Evolutionary conservation across 2,888 invertebrate genomes (phyloP).

Genomic region (Colostygia pectinataria): DNA sequence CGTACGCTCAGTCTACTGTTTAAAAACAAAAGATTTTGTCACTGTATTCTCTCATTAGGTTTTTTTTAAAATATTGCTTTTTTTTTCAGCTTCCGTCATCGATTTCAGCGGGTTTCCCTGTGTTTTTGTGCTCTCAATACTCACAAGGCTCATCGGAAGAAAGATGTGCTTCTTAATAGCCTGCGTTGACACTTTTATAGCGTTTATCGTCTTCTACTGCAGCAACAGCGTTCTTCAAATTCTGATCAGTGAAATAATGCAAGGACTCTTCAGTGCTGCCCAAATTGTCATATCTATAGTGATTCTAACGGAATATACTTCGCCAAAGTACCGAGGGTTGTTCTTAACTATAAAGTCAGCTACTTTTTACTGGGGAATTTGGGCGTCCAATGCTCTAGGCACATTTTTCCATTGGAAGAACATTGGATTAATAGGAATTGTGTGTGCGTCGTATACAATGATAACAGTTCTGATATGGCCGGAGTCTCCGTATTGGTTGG

Average conservation of each 20-base stretch:
- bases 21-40: too few relatives aligned
- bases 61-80: too few relatives aligned
- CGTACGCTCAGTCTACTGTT: too few relatives aligned
- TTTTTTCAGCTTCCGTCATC: constrained; percentile 27
- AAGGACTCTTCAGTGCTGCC: constrained; percentile 41
- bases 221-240: constrained; percentile 38
- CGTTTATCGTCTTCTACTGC: constrained; percentile 35
- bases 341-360: constrained; percentile 44
- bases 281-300: constrained; percentile 32
- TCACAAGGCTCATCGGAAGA: constrained; percentile 36
- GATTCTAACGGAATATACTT: constrained; percentile 45
- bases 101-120: constrained; percentile 38
- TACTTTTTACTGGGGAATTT: constrained; percentile 43
- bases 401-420: constrained; percentile 45
- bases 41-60: too few relatives aligned
- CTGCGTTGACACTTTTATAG: constrained; percentile 26
- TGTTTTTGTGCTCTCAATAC: constrained; percentile 36
- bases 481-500: constrained; percentile 54
- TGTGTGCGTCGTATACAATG: constrained; percentile 31
- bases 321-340: constrained; percentile 44
- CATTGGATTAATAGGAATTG: constrained; percentile 35
- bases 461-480: constrained; percentile 37
- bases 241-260: constrained; percentile 38
- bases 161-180: constrained; percentile 24
- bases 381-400: constrained; percentile 43